Base-by-base conservation (phyloP, 2,888 invertebrate species). In the Megalurothrips usitatus region DNA sequence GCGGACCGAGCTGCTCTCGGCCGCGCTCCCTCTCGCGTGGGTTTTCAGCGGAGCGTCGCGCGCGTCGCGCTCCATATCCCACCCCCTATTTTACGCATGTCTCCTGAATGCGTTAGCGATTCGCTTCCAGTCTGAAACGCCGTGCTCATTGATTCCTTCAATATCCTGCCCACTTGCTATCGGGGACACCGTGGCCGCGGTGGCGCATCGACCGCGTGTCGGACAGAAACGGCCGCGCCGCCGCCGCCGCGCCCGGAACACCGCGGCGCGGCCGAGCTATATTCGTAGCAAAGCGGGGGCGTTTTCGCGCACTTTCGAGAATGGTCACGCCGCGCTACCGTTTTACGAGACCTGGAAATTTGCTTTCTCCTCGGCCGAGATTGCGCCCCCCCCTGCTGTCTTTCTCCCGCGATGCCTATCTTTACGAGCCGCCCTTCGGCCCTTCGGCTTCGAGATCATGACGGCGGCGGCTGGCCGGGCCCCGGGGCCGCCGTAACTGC, bases 311-410 rank as follows among this genome's bases (percentile, higher is more conserved):
- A 19, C 58, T 58, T 58, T 58, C 58, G 0, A 19, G 58, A 17
- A 58, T 58, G 58, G 58, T 19, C 58, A 19, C 10, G 58, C 58
- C 19, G 58, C 58, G 58, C 58, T 58, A 58, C 68, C 23, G 68
- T 75, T 75, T 75, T 75, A 75, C 68, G 68, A 75, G 68, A 75
- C 68, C 68, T 75, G 68, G 68, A 75, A 75, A 75, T 75, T 75
- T 75, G 68, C 68, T 75, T 75, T 75, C 68, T 75, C 68, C 68
- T 75, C 10, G 1, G 58, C 58, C n/a, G 14, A 58, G 58, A 58
- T 58, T 58, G 58, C 19, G 58, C 58, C 58, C 19, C n/a, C 58
- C 17, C 58, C 19, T 19, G 12, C 52, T 52, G 14, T 58, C 58
- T 58, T 26, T 23, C 68, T 75, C 23, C 68, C 68, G 58, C 58